A percentile compares a stretch with the other conserved stretches of the same genome.
These are phyloP conservation scores for Triplophysa bombifrons DNA, from an alignment of 2,797 vertebrate genomes.

Conservation along the genomic window DNA sequence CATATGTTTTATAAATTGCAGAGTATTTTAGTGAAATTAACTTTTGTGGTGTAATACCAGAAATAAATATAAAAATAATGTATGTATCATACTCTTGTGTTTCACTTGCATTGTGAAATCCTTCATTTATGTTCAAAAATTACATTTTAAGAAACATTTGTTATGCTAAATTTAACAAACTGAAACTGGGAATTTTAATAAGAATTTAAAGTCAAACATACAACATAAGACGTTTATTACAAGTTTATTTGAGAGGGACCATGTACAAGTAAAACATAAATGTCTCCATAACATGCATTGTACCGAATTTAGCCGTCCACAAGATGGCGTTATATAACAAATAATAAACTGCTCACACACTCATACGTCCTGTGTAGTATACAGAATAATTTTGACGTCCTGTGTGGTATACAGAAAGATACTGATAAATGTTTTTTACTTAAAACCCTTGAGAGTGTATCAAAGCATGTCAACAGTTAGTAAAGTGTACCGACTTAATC, in stretches of 20 bases:
- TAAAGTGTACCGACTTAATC: neutral
- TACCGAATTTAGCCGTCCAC: neutral
- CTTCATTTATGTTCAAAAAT: neutral
- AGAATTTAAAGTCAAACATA: neutral
- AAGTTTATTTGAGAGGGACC: too few relatives aligned
- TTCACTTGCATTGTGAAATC: neutral
- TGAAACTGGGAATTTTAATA: neutral
- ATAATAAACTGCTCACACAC: neutral
- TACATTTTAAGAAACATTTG: too few relatives aligned
- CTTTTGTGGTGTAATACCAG: neutral
- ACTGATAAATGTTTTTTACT: neutral
- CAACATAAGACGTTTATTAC: too few relatives aligned
- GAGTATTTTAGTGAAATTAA: neutral
- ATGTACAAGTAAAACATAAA: too few relatives aligned
- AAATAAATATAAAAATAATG: neutral
- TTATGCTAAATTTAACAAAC: too few relatives aligned
- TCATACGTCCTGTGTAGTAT: neutral
- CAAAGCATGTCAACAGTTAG: neutral
- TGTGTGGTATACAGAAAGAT: too few relatives aligned
- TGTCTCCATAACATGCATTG: too few relatives aligned
- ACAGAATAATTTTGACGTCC: too few relatives aligned
- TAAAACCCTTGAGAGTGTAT: neutral
- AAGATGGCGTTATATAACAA: slow-evolving; percentile 32
- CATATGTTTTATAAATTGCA: neutral
- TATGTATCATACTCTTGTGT: neutral